Percentiles rank a stretch among this genome's conserved stretches.
These are phyloP conservation scores for Serilophus lunatus DNA, from an alignment of 2,113 vertebrate species.

Conservation along the genomic window DNA sequence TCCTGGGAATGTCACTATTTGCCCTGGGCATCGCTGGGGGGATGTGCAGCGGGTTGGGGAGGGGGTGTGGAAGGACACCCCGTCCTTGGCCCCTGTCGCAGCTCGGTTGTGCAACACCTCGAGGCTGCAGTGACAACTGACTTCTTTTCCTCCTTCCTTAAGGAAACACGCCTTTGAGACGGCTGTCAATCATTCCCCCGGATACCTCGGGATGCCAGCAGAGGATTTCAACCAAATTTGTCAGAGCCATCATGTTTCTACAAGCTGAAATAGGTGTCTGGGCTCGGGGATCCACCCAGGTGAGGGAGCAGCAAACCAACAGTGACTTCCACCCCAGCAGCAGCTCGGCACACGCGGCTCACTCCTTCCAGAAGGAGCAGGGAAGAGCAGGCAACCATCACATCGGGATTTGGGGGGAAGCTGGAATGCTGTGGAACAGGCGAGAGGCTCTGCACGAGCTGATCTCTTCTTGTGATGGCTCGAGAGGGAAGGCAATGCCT, in stretches of 20 bases:
- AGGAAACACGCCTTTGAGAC: not conserved
- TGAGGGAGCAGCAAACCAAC: not conserved
- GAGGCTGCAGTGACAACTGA: not conserved
- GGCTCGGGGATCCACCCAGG: not conserved
- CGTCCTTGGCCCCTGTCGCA: not conserved
- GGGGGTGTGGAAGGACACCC: not conserved
- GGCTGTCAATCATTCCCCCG: not conserved
- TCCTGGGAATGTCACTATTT: not conserved
- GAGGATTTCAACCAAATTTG: not conserved
- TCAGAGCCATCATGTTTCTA: not conserved
- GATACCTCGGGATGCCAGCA: not conserved
- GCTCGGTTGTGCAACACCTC: not conserved
- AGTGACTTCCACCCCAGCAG: not conserved
- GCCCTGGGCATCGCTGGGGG: accelerated
- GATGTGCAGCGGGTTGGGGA: accelerated
- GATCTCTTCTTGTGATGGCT: not conserved
- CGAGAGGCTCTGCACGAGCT: not conserved
- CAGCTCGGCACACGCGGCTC: not conserved
- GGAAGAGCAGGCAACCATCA: not conserved
- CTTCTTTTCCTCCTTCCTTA: not conserved
- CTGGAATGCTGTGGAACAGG: not conserved
- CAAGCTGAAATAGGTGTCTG: not conserved
- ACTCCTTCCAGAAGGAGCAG: not conserved
- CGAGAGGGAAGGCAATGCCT: not conserved
- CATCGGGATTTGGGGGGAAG: accelerated